phyloP scores from a whole-genome alignment of 2,113 vertebrate genomes.

The Himantopus leucocephalus region DNA sequence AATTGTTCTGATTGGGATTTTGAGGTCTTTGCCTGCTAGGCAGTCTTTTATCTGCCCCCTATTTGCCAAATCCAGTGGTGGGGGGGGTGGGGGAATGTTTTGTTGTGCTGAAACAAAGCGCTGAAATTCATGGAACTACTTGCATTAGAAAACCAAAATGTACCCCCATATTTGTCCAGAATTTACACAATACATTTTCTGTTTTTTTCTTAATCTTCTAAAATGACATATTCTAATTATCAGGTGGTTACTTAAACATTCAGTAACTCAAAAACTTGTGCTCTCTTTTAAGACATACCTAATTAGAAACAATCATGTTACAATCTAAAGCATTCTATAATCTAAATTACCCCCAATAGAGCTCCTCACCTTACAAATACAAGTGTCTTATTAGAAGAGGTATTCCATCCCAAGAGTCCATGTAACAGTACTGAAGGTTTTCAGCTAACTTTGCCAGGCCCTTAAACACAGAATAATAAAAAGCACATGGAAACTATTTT shows the following conservation, averaged over 20 bases:
- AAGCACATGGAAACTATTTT: background rate
- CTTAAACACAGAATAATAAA: background rate
- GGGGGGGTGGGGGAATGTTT: fast-evolving
- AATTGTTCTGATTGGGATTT: background rate
- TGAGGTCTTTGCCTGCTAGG: background rate
- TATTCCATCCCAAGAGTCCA: background rate
- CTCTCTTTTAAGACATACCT: background rate
- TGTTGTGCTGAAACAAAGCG: background rate
- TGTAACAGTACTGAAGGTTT: background rate
- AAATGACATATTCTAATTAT: fast-evolving
- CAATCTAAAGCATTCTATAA: background rate
- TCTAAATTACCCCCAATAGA: background rate
- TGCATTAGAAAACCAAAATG: background rate
- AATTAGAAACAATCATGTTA: background rate
- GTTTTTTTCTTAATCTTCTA: background rate
- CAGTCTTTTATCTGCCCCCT: background rate
- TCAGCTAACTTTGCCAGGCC: background rate
- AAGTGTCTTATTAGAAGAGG: background rate
- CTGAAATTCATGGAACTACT: background rate
- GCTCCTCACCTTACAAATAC: background rate
- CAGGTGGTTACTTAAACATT: background rate
- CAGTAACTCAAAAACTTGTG: background rate
- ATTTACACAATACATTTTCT: background rate
- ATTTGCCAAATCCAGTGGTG: fast-evolving
- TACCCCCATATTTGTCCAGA: background rate